Conservation (phyloP, 2,888 invertebrate species). For the Amblyteles armatorius region DNA sequence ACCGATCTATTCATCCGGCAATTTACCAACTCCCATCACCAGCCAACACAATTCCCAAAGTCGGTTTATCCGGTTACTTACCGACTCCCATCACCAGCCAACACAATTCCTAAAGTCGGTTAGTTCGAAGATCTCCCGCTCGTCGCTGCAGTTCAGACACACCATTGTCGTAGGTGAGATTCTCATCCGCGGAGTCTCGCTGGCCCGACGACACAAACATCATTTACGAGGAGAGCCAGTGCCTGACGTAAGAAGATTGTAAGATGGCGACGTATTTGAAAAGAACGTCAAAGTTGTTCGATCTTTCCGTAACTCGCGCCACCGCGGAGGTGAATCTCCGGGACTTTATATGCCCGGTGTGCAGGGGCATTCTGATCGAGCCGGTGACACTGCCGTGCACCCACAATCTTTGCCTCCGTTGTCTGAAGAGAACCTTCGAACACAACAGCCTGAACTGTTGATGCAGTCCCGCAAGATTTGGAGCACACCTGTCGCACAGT, state of each 20-base stretch:
- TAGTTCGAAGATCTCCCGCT: not conserved
- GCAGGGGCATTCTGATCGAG: slow-evolving; percentile 92
- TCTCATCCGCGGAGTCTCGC: not conserved
- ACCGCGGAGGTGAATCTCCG: slow-evolving; percentile 85
- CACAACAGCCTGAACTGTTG: too few species aligned
- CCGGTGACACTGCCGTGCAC: slow-evolving; percentile 94
- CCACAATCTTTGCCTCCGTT: too few species aligned
- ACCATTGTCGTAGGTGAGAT: not conserved
- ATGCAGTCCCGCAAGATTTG: too few species aligned
- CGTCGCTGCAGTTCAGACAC: not conserved
- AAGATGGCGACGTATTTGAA: slow-evolving; percentile 85
- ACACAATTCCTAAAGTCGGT: not conserved
- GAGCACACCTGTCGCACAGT: too few species aligned
- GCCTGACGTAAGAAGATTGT: slow-evolving; percentile 69
- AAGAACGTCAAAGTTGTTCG: slow-evolving; percentile 82
- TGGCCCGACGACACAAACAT: slow-evolving; percentile 16
- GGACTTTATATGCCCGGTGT: slow-evolving; percentile 92
- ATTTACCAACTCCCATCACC: too few species aligned
- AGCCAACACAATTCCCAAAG: too few species aligned
- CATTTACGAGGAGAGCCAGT: slow-evolving; percentile 43
- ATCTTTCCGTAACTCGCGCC: slow-evolving; percentile 76
- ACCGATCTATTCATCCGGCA: too few species aligned
- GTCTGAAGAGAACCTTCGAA: too few species aligned
- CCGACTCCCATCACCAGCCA: too few species aligned
- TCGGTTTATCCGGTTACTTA: too few species aligned